Conservation (phyloP, 2,888 invertebrate species). For the Malachius bipustulatus region DNA sequence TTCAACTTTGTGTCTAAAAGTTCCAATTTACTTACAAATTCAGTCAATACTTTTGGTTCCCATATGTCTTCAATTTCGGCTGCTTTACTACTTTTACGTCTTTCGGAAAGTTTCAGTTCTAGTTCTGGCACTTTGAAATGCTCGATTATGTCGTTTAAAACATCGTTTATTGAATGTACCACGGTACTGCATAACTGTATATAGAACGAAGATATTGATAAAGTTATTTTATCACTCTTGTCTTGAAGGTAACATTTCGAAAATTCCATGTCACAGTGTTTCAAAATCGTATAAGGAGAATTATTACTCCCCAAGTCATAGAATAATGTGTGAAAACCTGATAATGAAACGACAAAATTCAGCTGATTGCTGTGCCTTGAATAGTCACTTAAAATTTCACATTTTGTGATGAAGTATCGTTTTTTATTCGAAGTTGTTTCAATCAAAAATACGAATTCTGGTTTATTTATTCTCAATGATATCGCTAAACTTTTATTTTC, state of each 20-base stretch:
- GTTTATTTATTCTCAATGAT: conserved; percentile 61
- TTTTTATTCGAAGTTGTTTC: conserved; percentile 46
- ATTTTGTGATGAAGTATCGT: conserved; percentile 46
- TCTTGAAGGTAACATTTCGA: conserved; percentile 50
- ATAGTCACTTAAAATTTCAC: conserved; percentile 59
- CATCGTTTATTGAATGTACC: conserved; percentile 56
- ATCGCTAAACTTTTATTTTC: conserved; percentile 45
- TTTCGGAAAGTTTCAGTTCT: conserved; percentile 17
- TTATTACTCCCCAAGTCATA: conserved; percentile 30
- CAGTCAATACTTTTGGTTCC: conserved; percentile 54
- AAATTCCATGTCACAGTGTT: conserved; percentile 60
- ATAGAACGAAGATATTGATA: conserved; percentile 55
- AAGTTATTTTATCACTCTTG: conserved; percentile 53
- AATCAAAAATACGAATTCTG: conserved; percentile 65
- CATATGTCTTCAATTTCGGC: conserved; percentile 51
- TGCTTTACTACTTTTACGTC: conserved; percentile 13
- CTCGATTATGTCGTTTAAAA: conserved; percentile 35
- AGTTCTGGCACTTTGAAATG: conserved; percentile 35
- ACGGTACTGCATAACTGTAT: conserved; percentile 61
- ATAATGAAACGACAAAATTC: conserved; percentile 49
- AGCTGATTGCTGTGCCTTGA: conserved; percentile 53
- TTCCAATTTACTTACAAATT: conserved; percentile 18
- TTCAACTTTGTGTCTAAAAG: conserved; percentile 4
- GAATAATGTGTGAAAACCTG: conserved; percentile 44
- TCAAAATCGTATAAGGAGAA: conserved; percentile 47